Evolutionary conservation across 2,888 invertebrate genomes (phyloP).

Genomic region (Agrotis exclamationis): DNA sequence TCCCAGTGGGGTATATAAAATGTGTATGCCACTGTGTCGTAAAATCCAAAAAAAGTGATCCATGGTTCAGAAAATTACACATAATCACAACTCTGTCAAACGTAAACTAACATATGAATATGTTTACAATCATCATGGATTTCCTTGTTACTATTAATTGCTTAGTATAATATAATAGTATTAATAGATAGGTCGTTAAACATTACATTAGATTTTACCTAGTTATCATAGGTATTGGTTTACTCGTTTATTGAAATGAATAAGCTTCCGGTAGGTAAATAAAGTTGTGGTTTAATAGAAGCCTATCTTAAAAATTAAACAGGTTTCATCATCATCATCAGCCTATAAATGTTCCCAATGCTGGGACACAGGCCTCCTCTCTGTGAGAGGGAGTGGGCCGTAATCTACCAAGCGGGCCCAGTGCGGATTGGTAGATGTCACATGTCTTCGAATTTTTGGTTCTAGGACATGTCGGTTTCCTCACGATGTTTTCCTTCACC

Average conservation of each 20-base stretch:
- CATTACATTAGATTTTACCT: constrained; percentile 30
- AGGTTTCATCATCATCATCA: no score
- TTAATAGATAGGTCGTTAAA: constrained; percentile 12
- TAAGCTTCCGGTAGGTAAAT: constrained; percentile 20
- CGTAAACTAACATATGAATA: constrained; percentile 25
- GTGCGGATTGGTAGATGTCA: no score
- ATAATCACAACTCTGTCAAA: constrained; percentile 24
- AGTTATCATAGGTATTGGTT: constrained; percentile 15
- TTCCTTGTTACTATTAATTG: constrained; percentile 41
- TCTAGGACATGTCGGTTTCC: no score
- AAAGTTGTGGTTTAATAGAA: neutral
- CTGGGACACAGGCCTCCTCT: no score
- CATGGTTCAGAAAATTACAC: constrained; percentile 23
- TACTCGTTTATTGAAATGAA: constrained; percentile 17
- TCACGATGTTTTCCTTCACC: no score
- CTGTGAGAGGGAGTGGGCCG: no score
- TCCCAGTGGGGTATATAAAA: constrained; percentile 32
- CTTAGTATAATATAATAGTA: constrained; percentile 13
- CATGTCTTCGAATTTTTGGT: no score
- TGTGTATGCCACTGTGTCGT: constrained; percentile 37
- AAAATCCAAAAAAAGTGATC: constrained; percentile 44
- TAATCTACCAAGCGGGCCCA: no score
- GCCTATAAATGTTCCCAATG: no score
- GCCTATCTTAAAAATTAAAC: neutral
- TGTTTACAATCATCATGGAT: constrained; percentile 11